Conservation (phyloP, 1,140 invertebrate genomes). For the Cataglyphis hispanica region DNA sequence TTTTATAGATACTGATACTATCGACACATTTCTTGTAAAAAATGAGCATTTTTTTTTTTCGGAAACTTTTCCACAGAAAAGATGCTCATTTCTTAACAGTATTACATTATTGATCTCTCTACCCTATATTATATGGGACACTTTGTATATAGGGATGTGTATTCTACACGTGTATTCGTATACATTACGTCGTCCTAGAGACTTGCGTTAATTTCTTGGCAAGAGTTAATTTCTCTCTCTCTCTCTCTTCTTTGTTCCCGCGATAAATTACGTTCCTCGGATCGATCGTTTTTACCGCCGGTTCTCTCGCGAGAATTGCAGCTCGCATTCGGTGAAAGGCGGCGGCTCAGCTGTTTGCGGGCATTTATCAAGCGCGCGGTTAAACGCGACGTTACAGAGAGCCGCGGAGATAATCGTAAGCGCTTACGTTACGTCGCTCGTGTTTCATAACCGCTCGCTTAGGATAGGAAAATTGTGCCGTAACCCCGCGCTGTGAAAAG, state of each 20-base stretch:
- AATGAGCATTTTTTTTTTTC: too few species aligned
- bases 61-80: too few species aligned
- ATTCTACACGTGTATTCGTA: not conserved
- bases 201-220: too few species aligned
- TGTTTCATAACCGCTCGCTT: conserved; percentile 45
- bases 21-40: too few species aligned
- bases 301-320: conserved; percentile 18
- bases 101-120: too few species aligned
- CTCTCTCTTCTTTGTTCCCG: not conserved
- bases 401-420: conserved; percentile 45
- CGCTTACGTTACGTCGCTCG: conserved; percentile 52
- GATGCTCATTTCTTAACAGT: not conserved
- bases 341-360: conserved; percentile 24
- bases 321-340: conserved; percentile 44
- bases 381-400: not conserved
- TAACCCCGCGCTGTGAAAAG: conserved; percentile 48
- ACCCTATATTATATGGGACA: too few species aligned
- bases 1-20: too few species aligned
- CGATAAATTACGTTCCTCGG: not conserved
- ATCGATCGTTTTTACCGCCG: not conserved
- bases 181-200: not conserved
- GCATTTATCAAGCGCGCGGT: conserved; percentile 14
- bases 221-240: not conserved
- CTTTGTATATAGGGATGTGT: too few species aligned
- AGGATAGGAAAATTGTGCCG: conserved; percentile 59